Evolutionary conservation across 2,797 vertebrate genomes (phyloP).

Genomic region (Mallotus villosus): DNA sequence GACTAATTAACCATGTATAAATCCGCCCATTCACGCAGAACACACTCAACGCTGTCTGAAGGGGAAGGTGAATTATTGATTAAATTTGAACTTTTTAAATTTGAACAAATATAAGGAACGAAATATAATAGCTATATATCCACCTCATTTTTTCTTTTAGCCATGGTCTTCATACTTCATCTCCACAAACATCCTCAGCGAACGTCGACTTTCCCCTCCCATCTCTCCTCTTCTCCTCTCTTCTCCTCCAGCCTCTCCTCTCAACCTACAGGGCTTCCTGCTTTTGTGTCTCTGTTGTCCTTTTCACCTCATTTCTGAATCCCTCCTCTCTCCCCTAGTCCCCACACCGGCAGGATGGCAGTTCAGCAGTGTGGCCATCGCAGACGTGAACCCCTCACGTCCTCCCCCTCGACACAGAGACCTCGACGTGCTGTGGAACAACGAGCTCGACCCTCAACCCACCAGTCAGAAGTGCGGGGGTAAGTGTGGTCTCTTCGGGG

Average conservation of each 20-base stretch:
- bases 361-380: neutral
- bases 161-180: constrained; percentile 63
- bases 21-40: constrained; percentile 33
- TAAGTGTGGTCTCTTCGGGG: constrained; percentile 88
- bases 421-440: constrained; percentile 17
- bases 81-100: constrained; percentile 46
- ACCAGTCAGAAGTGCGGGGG: constrained; percentile 86
- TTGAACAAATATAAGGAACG: constrained; percentile 34
- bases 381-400: neutral
- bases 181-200: constrained; percentile 46
- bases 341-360: neutral
- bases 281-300: constrained; percentile 16
- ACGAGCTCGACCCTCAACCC: constrained; percentile 21
- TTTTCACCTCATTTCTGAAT: constrained; percentile 2
- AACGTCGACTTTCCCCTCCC: constrained; percentile 33
- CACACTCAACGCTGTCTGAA: constrained; percentile 34
- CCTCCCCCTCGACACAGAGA: neutral
- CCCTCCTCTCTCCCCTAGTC: neutral
- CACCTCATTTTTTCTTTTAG: constrained; percentile 75
- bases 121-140: constrained; percentile 68
- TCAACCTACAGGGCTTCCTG: constrained; percentile 24
- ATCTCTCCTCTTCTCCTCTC: constrained; percentile 26
- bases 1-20: constrained; percentile 15
- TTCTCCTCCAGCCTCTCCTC: constrained; percentile 5
- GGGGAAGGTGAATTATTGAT: constrained; percentile 35